Percentiles rank a stretch among this genome's conserved stretches.
Conservation (phyloP, 2,113 vertebrate species). For the Ginglymostoma cirratum region DNA sequence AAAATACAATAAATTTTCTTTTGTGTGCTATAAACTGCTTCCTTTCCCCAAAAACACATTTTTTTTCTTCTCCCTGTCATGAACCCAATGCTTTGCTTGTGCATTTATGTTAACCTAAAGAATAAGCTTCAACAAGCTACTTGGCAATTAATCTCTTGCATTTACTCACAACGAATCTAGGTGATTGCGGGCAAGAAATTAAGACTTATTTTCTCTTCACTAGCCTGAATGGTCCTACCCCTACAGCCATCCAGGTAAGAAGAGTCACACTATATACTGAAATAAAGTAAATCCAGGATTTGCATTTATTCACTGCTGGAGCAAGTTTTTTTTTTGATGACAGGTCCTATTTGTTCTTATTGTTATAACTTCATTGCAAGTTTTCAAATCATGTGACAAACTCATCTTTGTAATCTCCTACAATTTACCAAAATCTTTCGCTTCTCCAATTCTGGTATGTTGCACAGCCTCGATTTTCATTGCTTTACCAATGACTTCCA, state of each 20-base stretch:
- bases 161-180: background rate
- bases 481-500: background rate
- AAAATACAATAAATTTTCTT: slow-evolving; percentile 30
- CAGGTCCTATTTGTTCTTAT: background rate
- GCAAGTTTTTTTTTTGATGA: background rate
- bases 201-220: background rate
- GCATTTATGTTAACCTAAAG: background rate
- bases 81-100: background rate
- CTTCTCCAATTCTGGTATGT: background rate
- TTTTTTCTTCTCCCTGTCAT: background rate
- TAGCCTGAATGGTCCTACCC: background rate
- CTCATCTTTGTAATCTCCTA: background rate
- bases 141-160: background rate
- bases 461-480: background rate
- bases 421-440: background rate
- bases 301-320: background rate
- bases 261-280: background rate
- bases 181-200: background rate
- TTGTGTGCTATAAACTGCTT: slow-evolving; percentile 25
- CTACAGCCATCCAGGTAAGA: background rate
- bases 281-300: background rate
- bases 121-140: background rate
- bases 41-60: background rate
- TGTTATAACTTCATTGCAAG: background rate
- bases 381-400: background rate